Conservation (phyloP, 1,140 invertebrate species). For the Ylistrum balloti region DNA sequence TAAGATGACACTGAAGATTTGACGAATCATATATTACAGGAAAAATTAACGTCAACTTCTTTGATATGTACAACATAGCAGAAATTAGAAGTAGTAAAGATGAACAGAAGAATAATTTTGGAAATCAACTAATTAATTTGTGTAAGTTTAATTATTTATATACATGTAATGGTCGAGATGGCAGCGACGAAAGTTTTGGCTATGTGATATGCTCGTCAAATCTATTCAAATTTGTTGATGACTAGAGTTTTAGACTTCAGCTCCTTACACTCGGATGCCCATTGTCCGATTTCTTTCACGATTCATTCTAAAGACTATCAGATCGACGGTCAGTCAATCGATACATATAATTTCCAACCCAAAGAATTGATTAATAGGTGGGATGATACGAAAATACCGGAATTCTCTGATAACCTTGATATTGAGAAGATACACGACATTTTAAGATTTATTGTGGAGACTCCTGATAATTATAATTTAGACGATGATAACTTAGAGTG, state of each 20-base stretch:
- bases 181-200: too few species aligned
- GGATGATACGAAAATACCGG: neutral
- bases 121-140: too few species aligned
- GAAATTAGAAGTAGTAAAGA: too few species aligned
- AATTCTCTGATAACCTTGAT: neutral
- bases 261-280: slow-evolving; percentile 5
- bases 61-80: too few species aligned
- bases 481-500: slow-evolving; percentile 23
- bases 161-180: too few species aligned
- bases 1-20: too few species aligned
- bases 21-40: too few species aligned
- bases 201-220: neutral
- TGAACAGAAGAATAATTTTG: too few species aligned
- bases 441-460: neutral
- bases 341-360: neutral
- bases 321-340: neutral
- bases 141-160: too few species aligned
- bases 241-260: slow-evolving; percentile 2
- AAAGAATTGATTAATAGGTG: neutral
- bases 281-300: slow-evolving; percentile 20
- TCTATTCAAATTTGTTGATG: neutral
- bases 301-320: neutral
- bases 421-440: neutral
- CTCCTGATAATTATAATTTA: neutral
- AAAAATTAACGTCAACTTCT: too few species aligned